Conservation (phyloP, 2,113 vertebrate genomes). For the Castor canadensis region DNA sequence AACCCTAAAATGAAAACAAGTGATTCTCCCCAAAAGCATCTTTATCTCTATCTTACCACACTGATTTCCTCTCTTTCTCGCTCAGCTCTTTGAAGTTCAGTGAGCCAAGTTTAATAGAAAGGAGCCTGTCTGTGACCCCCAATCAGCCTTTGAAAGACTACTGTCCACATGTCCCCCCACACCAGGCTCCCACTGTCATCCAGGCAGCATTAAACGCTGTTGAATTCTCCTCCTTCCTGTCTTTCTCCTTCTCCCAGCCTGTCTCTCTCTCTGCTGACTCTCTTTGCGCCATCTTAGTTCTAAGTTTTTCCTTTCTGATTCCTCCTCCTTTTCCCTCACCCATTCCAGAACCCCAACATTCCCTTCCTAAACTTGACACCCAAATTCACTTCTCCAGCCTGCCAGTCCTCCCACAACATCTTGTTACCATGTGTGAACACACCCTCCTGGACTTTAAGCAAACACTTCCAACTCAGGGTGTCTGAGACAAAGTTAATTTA, state of each 20-base stretch:
- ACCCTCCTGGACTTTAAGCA: background rate
- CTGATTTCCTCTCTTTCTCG: background rate
- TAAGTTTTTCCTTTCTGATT: background rate
- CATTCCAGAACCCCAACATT: background rate
- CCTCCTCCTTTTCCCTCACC: background rate
- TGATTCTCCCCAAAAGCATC: background rate
- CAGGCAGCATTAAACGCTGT: background rate
- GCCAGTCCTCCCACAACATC: background rate
- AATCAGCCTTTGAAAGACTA: background rate
- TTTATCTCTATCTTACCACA: background rate
- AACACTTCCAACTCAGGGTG: too few relatives aligned
- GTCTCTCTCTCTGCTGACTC: too few relatives aligned
- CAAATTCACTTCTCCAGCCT: background rate
- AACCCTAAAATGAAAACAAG: background rate
- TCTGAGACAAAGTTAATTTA: background rate
- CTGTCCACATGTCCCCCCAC: too few relatives aligned
- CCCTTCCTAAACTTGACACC: rapidly evolving
- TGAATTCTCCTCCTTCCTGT: rapidly evolving
- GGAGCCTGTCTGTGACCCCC: too few relatives aligned
- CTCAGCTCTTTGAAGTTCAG: background rate
- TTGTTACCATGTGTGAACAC: background rate
- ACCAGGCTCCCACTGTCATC: rapidly evolving
- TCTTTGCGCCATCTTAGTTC: too few relatives aligned
- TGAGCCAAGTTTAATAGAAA: background rate
- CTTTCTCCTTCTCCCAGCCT: background rate